Base-by-base conservation (phyloP, 2,113 vertebrate genomes). In the Chlamydotis undulata region DNA sequence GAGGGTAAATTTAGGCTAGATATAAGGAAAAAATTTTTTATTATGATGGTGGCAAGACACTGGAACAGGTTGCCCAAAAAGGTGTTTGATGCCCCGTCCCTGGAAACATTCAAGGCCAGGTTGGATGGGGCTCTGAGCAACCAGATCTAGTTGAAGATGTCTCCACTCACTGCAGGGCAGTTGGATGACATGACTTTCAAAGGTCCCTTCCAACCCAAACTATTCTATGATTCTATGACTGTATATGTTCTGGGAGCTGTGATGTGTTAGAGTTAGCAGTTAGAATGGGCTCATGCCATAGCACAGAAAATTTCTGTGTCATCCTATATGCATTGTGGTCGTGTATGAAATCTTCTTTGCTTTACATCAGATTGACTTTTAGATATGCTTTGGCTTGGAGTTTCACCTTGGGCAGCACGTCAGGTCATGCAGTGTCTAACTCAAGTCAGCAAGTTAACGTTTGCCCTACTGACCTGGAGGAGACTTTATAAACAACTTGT, bases 261-360 rank as follows among this genome's bases (percentile, higher is more conserved):
- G 35, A 2, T 64, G 5, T 47, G n/a, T 35, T 35, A 35, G 35
- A 35, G 35, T 35, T 35, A 35, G 47, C 18, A 39, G 4, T 35
- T 75, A 68, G 25, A 90, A 63, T 0, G 0, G 26, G 3, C 15
- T 83, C 6, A 11, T 35, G 31, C 4, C 2, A 2, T 19, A 45
- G 3, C 22, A 56, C 10, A 17, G 55, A n/a, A 61, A 8, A 41
- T 64, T 68, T 83, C 12, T 25, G 0, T 53, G 8, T 79, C 17
- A 28, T 55, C 12, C 16, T 55, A 37, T 17, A 53, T 0, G 2
- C 4, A 23, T 5, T 22, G 16, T 33, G 17, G 29, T 1, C 2
- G 52, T 43, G 8, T 2, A 18, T 15, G 13, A 21, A 21, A 41
- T 82, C 14, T 18, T 88, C 55, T 89, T 56, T 79, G 12, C 10